These are phyloP conservation scores for Cheumatopsyche charites DNA, from an alignment of 1,140 invertebrate species.

Conservation along the genomic window DNA sequence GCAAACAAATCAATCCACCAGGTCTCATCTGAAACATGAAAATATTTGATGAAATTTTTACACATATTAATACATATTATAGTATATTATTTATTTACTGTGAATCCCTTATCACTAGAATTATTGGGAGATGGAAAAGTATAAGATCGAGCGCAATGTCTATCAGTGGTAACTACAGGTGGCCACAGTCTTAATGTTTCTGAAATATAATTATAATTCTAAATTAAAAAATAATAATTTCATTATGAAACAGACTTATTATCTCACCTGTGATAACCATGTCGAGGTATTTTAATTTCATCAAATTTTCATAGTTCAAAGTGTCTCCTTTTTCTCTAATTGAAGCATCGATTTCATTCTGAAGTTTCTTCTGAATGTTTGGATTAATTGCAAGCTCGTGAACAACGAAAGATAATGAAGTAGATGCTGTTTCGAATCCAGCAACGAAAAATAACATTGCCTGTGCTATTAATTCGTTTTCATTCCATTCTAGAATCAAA, in stretches of 20 bases:
- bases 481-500: slow-evolving; percentile 32
- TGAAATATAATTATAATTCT: too few species aligned
- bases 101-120: slow-evolving; percentile 6
- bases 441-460: slow-evolving; percentile 60
- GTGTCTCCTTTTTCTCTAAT: slow-evolving; percentile 47
- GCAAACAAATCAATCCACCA: slow-evolving; percentile 48
- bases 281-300: slow-evolving; percentile 48
- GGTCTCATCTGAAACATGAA: slow-evolving; percentile 40
- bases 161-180: slow-evolving; percentile 60
- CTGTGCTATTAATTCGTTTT: slow-evolving; percentile 54
- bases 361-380: slow-evolving; percentile 59
- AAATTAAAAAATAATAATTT: too few species aligned
- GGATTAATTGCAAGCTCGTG: slow-evolving; percentile 62
- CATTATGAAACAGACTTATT: slow-evolving; percentile 41
- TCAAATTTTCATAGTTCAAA: slow-evolving; percentile 17
- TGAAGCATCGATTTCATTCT: slow-evolving; percentile 53
- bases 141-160: slow-evolving; percentile 57
- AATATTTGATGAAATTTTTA: background rate
- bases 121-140: slow-evolving; percentile 47
- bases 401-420: slow-evolving; percentile 50
- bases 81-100: too few species aligned
- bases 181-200: slow-evolving; percentile 67
- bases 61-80: too few species aligned
- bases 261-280: slow-evolving; percentile 34
- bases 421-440: slow-evolving; percentile 52